Evolutionary conservation across 2,888 invertebrate species (phyloP).

Genomic region (Caenorhabditis doughertyi): DNA sequence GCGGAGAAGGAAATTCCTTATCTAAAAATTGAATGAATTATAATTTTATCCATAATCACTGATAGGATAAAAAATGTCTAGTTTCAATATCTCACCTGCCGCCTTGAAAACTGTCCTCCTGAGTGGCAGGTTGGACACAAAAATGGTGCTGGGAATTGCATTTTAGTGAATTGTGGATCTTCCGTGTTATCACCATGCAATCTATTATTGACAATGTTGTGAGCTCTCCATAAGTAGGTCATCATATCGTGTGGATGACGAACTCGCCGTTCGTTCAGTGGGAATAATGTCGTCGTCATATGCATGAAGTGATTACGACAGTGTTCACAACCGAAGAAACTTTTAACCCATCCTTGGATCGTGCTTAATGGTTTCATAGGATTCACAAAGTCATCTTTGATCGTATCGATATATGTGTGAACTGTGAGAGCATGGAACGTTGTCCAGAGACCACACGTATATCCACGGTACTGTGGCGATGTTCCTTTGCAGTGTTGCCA

Average conservation of each 20-base stretch:
- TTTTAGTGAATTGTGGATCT: constrained; percentile 92
- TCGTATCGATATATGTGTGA: constrained; percentile 86
- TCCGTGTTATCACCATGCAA: constrained; percentile 91
- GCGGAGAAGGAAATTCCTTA: constrained; percentile 81
- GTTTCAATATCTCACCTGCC: constrained; percentile 72
- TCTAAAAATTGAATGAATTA: constrained; percentile 65
- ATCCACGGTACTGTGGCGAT: constrained; percentile 84
- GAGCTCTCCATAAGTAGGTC: constrained; percentile 88
- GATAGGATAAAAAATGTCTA: background rate
- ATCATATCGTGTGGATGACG: constrained; percentile 81
- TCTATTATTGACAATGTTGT: constrained; percentile 93
- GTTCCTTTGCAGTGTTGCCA: constrained; percentile 82
- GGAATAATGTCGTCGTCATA: constrained; percentile 87
- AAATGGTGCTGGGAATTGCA: constrained; percentile 89
- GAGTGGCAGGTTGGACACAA: constrained; percentile 82
- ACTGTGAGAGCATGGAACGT: constrained; percentile 94
- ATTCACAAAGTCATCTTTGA: constrained; percentile 78
- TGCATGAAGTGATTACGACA: constrained; percentile 92
- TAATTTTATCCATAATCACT: background rate
- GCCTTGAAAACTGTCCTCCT: constrained; percentile 81
- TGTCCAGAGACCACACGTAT: constrained; percentile 95
- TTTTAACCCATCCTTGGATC: constrained; percentile 77
- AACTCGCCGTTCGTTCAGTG: constrained; percentile 81
- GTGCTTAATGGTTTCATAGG: constrained; percentile 78
- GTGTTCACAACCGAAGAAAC: constrained; percentile 92